These are phyloP conservation scores for Atrichornis clamosus DNA, from an alignment of 2,113 vertebrate species.

Conservation along the genomic window DNA sequence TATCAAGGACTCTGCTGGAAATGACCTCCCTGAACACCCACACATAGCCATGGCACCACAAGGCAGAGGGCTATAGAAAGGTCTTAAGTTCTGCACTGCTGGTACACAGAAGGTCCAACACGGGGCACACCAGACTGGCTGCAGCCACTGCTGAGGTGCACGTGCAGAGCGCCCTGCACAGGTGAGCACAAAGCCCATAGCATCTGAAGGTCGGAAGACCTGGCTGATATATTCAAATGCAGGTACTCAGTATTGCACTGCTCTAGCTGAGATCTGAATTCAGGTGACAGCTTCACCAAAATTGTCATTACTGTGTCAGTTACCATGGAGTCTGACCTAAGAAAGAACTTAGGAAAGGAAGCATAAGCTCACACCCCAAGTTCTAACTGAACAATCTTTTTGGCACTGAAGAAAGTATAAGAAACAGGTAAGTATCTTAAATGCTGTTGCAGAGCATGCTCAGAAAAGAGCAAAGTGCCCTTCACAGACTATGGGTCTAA, in stretches of 20 bases:
- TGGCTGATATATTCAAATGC: background rate
- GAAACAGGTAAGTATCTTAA: background rate
- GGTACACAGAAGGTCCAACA: background rate
- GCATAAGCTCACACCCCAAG: fast-evolving
- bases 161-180: background rate
- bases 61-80: background rate
- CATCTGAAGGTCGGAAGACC: background rate
- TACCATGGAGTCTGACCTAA: background rate
- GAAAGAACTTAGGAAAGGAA: background rate
- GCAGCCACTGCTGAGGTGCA: background rate
- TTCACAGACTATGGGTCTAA: background rate
- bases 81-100: background rate
- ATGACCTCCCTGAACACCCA: background rate
- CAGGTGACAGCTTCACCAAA: background rate
- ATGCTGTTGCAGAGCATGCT: background rate
- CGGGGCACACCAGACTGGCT: background rate
- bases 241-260: background rate
- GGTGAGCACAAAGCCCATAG: background rate
- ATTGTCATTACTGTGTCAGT: background rate
- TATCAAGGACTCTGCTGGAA: background rate
- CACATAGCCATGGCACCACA: background rate
- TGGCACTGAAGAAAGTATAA: background rate
- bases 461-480: background rate
- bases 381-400: background rate
- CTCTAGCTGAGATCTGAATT: background rate